Percentiles rank a stretch among this genome's conserved stretches.
Conservation (phyloP, 53 echinoderm and acorn worm species). For the Paelopatides confundens region DNA sequence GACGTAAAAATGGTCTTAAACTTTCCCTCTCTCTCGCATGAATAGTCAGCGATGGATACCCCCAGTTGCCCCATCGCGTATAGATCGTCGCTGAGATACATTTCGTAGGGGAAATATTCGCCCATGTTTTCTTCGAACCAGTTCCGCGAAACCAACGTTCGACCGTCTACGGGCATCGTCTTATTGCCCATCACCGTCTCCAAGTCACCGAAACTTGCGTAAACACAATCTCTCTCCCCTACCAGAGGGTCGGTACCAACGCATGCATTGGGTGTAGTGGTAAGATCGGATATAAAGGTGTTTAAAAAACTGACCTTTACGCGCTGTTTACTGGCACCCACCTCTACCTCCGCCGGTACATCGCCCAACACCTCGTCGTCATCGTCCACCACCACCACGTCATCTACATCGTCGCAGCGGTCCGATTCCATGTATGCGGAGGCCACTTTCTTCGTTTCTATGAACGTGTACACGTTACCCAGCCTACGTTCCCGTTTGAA, state of each 20-base stretch:
- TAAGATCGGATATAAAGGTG: too few relatives aligned
- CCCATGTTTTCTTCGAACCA: slow-evolving; percentile 1
- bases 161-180: neutral
- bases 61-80: neutral
- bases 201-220: neutral
- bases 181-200: neutral
- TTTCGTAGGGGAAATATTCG: neutral
- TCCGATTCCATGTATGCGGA: neutral
- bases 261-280: neutral
- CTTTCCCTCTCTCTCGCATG: neutral
- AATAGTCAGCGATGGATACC: neutral
- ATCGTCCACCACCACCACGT: neutral
- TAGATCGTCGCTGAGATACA: neutral
- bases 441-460: neutral
- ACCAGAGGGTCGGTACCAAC: too few relatives aligned
- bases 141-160: neutral
- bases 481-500: neutral
- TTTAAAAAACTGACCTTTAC: neutral
- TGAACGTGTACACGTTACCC: too few relatives aligned
- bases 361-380: neutral
- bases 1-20: neutral
- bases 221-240: neutral
- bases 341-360: neutral
- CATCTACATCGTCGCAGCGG: too few relatives aligned
- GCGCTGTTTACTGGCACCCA: neutral